Conservation (phyloP, 2,888 invertebrate species). For the Yponomeuta evonymella region DNA sequence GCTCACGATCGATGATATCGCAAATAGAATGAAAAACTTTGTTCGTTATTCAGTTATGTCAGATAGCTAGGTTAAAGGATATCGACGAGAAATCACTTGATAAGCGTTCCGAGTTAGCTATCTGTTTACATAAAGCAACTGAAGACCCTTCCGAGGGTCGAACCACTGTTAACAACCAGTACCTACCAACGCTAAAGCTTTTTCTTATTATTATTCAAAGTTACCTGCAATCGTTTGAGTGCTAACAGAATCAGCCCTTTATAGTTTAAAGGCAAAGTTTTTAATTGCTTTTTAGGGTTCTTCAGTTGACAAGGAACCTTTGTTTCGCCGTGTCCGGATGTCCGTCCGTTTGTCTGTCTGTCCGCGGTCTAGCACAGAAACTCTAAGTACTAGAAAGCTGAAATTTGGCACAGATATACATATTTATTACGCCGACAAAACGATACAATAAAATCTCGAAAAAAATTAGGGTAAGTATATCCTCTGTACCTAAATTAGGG, state of each 20-base stretch:
- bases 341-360: too few species aligned
- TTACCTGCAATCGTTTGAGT: constrained; percentile 50
- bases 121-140: constrained; percentile 70
- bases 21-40: background rate
- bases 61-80: constrained; percentile 25
- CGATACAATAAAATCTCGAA: too few species aligned
- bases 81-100: constrained; percentile 44
- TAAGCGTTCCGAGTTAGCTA: constrained; percentile 62
- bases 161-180: constrained; percentile 60
- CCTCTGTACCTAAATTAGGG: too few species aligned
- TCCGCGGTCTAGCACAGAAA: too few species aligned
- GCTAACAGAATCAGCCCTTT: constrained; percentile 45
- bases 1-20: background rate
- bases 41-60: constrained; percentile 4
- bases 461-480: too few species aligned
- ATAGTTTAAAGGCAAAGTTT: constrained; percentile 16
- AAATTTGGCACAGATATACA: too few species aligned
- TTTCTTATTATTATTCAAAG: constrained; percentile 50
- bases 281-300: background rate
- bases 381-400: too few species aligned
- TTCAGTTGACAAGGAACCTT: too few species aligned
- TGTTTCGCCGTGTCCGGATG: too few species aligned
- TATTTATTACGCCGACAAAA: too few species aligned
- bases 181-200: constrained; percentile 28
- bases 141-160: constrained; percentile 57